Conservation (phyloP, 1,140 invertebrate genomes). For the Hydropsyche tenuis region DNA sequence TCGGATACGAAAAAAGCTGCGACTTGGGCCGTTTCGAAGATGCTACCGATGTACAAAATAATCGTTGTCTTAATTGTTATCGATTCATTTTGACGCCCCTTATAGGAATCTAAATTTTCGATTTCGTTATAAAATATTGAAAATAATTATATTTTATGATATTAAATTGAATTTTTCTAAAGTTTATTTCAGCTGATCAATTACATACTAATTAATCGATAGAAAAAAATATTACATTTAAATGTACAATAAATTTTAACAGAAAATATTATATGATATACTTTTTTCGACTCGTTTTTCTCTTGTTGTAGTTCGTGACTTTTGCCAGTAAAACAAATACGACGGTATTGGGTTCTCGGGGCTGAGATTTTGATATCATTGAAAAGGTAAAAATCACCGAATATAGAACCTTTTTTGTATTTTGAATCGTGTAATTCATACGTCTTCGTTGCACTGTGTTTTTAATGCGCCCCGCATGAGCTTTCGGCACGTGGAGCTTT, state of each 20-base stretch:
- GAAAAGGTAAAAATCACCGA: slow-evolving; percentile 1
- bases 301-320: not conserved
- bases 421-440: slow-evolving; percentile 33
- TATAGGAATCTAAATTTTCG: no score
- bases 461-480: slow-evolving; percentile 49
- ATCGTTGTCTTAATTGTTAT: not conserved
- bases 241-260: no score
- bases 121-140: no score
- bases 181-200: no score
- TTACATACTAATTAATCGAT: no score
- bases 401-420: no score
- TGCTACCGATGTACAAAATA: not conserved
- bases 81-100: no score
- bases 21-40: not conserved
- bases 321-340: slow-evolving; percentile 19
- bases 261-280: no score
- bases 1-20: not conserved
- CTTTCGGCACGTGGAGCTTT: slow-evolving; percentile 48
- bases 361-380: not conserved
- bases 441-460: not conserved
- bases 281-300: not conserved
- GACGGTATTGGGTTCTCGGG: slow-evolving; percentile 12
- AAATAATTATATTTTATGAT: no score
- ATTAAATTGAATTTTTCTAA: no score
- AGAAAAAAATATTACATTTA: no score